phyloP scores from a whole-genome alignment of 1,140 invertebrate genomes.

The Araneus ventricosus region DNA sequence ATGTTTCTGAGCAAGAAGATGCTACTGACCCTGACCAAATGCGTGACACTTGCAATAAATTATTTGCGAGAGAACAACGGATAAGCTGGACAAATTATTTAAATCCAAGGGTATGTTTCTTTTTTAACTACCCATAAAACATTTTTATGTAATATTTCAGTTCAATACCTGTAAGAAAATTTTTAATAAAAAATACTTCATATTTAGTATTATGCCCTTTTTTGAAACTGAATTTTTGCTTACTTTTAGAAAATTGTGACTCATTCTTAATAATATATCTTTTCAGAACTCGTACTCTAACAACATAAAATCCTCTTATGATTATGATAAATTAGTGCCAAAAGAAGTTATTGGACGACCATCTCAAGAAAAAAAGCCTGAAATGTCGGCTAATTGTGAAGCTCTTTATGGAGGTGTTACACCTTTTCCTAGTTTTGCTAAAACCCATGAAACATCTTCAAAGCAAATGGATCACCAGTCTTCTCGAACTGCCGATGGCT shows the following conservation, averaged over 20 bases:
- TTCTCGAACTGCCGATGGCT: not conserved
- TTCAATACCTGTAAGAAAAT: no score
- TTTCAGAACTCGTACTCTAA: slow-evolving; percentile 71
- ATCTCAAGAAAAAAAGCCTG: slow-evolving; percentile 68
- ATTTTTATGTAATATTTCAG: not conserved
- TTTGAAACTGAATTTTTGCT: not conserved
- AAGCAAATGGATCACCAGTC: slow-evolving; percentile 28
- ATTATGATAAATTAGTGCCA: slow-evolving; percentile 75
- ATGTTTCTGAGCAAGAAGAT: slow-evolving; percentile 59
- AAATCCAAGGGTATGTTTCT: slow-evolving; percentile 32
- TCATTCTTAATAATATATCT: not conserved
- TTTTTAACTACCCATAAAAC: not conserved
- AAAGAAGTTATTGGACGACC: slow-evolving; percentile 72
- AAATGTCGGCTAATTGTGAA: slow-evolving; percentile 32
- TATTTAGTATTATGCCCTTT: not conserved
- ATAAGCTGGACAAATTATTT: slow-evolving; percentile 69
- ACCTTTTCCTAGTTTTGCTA: slow-evolving; percentile 65
- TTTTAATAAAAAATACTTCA: not conserved
- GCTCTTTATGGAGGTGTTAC: slow-evolving; percentile 54
- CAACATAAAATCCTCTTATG: slow-evolving; percentile 72
- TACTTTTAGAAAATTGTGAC: no score
- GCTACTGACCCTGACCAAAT: slow-evolving; percentile 53
- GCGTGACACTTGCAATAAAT: slow-evolving; percentile 66
- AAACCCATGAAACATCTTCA: not conserved
- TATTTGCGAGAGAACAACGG: slow-evolving; percentile 64